phyloP scores from a whole-genome alignment of 2,888 invertebrate genomes.

The Lordiphosa fenestrarum region DNA sequence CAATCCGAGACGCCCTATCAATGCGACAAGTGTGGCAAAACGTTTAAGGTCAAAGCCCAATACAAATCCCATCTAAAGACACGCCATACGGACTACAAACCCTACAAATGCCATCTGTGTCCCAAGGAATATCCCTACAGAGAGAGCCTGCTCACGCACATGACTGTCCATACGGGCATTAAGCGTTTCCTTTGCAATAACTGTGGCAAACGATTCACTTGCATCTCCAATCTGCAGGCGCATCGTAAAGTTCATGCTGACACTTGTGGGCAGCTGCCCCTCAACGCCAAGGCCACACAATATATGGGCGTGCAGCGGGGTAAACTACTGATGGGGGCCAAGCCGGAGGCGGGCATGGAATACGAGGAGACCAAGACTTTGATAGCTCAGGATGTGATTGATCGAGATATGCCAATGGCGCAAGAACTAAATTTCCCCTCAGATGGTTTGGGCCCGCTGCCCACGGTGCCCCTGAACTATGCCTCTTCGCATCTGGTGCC shows the following conservation, averaged over 20 bases:
- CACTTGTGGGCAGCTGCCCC: slow-evolving; percentile 80
- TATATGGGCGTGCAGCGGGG: slow-evolving; percentile 79
- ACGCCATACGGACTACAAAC: slow-evolving; percentile 81
- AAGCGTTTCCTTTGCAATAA: slow-evolving; percentile 81
- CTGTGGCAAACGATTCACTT: slow-evolving; percentile 82
- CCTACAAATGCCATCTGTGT: slow-evolving; percentile 81
- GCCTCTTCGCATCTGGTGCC: slow-evolving; percentile 60
- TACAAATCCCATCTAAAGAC: slow-evolving; percentile 79
- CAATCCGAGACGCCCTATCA: slow-evolving; percentile 78
- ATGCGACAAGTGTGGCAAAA: slow-evolving; percentile 78
- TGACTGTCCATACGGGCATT: slow-evolving; percentile 81
- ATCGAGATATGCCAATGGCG: slow-evolving; percentile 74
- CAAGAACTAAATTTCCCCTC: slow-evolving; percentile 74
- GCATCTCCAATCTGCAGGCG: slow-evolving; percentile 81
- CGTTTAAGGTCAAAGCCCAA: slow-evolving; percentile 78
- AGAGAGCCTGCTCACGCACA: slow-evolving; percentile 81
- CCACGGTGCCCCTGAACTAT: slow-evolving; percentile 72
- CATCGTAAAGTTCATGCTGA: slow-evolving; percentile 81
- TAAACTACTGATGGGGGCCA: slow-evolving; percentile 75
- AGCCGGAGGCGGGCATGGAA: slow-evolving; percentile 77
- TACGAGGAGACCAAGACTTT: slow-evolving; percentile 75
- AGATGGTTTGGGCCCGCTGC: slow-evolving; percentile 66
- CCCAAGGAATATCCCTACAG: slow-evolving; percentile 81
- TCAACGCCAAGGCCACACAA: slow-evolving; percentile 78
- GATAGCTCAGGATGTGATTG: slow-evolving; percentile 74